Conservation (phyloP, 2,797 vertebrate species). For the Falco cherrug region DNA sequence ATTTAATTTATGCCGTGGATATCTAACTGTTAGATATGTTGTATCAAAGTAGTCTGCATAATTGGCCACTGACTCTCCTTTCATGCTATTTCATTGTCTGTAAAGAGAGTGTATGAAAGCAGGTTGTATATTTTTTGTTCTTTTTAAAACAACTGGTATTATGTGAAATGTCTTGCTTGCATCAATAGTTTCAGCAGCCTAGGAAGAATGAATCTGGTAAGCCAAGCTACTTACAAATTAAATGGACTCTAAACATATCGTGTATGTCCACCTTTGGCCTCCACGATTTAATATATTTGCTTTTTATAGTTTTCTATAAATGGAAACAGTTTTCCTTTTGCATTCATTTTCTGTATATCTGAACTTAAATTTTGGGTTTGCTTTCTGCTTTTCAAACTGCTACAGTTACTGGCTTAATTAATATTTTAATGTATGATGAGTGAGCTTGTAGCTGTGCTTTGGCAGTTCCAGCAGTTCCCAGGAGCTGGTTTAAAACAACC, state of each 20-base stretch:
- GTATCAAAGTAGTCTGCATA: not conserved
- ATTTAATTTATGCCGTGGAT: not conserved
- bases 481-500: slow-evolving; percentile 6
- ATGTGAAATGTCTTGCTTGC: not conserved
- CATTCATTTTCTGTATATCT: not conserved
- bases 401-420: not conserved
- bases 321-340: not conserved
- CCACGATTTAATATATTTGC: not conserved
- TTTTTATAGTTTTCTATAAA: not conserved
- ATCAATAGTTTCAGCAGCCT: not conserved
- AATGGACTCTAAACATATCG: not conserved
- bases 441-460: not conserved
- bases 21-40: not conserved
- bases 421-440: not conserved
- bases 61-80: not conserved
- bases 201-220: not conserved
- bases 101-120: not conserved
- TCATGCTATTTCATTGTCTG: not conserved
- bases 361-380: not conserved
- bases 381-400: not conserved
- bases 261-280: not conserved
- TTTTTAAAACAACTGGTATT: not conserved
- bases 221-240: not conserved
- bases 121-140: not conserved
- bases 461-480: not conserved